Evolutionary conservation across 64 coral and sea anemone species (phyloP), one percentile per base, ranked within the genome.

Genomic region (Actinia equina): DNA sequence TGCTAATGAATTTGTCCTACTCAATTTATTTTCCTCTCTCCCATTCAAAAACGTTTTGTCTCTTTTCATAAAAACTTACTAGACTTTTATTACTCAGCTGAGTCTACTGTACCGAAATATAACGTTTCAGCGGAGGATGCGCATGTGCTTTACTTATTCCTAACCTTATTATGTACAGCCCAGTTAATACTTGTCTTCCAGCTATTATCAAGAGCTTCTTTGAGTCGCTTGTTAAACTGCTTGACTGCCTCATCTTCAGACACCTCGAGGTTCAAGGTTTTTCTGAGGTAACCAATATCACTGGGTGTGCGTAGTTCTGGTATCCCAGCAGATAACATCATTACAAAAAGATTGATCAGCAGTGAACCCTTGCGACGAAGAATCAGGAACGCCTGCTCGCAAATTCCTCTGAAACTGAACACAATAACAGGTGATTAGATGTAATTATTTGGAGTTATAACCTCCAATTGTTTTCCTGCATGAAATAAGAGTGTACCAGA

Each of bases 261-360:
- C 13, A 85, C 55, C 6, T 87, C 82, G 16, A 96, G 82, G 7
- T 76, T 52, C 17, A 96, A 84, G 16, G 91, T 96, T 79, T 93
- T 90, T 5, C 94, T 91, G 9, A 96, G 56, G 88, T 96, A 96
- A 9, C 83, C 86, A 67, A 96, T 96, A 30, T 96, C 94, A 59
- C 90, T 79, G 7, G 90, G 58, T 7, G 91, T 90, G 2, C 91
- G 91, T 44, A 96, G 59, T 80, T 96, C 94, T 0, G 94, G 94
- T 8, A 96, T 92, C 8, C 94, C 94, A 20, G 94, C 89, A 9
- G 94, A 96, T 19, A 96, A 69, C 94, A 96, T 96, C 94, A 96
- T 96, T 13, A 93, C 91, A 57, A 96, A 96, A 18, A 96, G 81
- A 3, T 89, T 96, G 52, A 96, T 96, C 15, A 96, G 44, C 45